Evolutionary conservation across 2,113 vertebrate species (phyloP).

Genomic region (Gadus macrocephalus): DNA sequence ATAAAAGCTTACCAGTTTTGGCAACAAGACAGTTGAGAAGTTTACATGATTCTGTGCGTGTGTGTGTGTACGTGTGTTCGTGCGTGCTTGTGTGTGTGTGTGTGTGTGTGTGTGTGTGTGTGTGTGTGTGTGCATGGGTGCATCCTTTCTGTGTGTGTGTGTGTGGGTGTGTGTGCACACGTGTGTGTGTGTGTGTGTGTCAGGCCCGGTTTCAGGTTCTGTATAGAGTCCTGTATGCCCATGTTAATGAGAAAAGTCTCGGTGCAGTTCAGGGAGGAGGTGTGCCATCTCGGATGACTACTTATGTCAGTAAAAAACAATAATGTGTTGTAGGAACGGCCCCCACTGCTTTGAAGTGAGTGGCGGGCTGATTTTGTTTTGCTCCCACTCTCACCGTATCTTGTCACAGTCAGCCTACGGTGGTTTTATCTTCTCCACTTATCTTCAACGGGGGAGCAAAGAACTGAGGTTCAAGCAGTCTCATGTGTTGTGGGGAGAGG

Average conservation of each 20-base stretch:
- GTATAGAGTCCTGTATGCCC: slow-evolving; percentile 26
- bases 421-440: not conserved
- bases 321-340: slow-evolving; percentile 38
- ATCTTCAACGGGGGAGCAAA: not conserved
- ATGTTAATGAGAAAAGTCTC: slow-evolving; percentile 58
- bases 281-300: slow-evolving; percentile 57
- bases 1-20: slow-evolving; percentile 60
- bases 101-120: too few relatives aligned
- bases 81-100: too few relatives aligned
- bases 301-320: slow-evolving; percentile 50
- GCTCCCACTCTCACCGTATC: slow-evolving; percentile 46
- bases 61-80: not conserved
- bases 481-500: slow-evolving; percentile 9
- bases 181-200: slow-evolving; percentile 13
- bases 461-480: not conserved
- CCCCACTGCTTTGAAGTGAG: slow-evolving; percentile 22
- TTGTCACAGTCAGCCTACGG: slow-evolving; percentile 21
- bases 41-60: slow-evolving; percentile 42
- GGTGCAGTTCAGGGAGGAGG: slow-evolving; percentile 35
- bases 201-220: slow-evolving; percentile 50
- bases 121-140: too few relatives aligned
- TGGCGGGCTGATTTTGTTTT: not conserved
- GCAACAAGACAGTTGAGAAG: slow-evolving; percentile 54
- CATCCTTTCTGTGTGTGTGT: too few relatives aligned
- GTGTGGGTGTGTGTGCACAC: too few relatives aligned